Percentiles rank a stretch among this genome's conserved stretches.
Evolutionary conservation across 2,888 invertebrate genomes (phyloP).

Genomic region (Meiosimyza decipiens): DNA sequence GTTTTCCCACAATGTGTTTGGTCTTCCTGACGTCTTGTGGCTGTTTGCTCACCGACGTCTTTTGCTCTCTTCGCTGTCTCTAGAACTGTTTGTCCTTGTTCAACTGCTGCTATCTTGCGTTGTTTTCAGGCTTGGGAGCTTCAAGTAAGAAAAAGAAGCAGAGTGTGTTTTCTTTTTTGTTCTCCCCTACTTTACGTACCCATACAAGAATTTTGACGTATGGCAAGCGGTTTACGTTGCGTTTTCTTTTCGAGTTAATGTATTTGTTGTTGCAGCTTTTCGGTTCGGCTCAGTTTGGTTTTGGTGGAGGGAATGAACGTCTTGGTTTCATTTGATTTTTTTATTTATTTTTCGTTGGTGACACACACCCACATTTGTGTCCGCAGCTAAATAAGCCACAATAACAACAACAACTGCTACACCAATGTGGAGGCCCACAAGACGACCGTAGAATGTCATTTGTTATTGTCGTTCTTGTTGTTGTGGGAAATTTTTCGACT

Average conservation of each 20-base stretch:
- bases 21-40: slow-evolving; percentile 10
- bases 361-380: slow-evolving; percentile 46
- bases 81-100: no score
- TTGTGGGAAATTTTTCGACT: slow-evolving; percentile 14
- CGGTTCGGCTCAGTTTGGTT: slow-evolving; percentile 51
- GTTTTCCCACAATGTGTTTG: slow-evolving; percentile 14
- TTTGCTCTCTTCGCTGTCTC: not conserved
- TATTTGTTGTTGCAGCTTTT: slow-evolving; percentile 38
- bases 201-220: slow-evolving; percentile 36
- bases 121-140: not conserved
- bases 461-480: slow-evolving; percentile 36
- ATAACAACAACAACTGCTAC: slow-evolving; percentile 49
- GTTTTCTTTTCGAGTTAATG: slow-evolving; percentile 38
- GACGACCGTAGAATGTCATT: slow-evolving; percentile 38
- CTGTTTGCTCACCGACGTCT: not conserved
- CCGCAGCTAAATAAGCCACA: slow-evolving; percentile 50
- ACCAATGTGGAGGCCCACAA: slow-evolving; percentile 63
- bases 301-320: slow-evolving; percentile 2
- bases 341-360: slow-evolving; percentile 38
- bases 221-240: slow-evolving; percentile 32
- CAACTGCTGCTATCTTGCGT: no score
- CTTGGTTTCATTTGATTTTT: no score
- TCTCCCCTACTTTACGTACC: not conserved
- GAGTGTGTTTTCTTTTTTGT: slow-evolving; percentile 5
- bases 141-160: not conserved